Percentiles rank a stretch among this genome's conserved stretches.
These are phyloP conservation scores for Aphrophora alni DNA, from an alignment of 2,888 invertebrate genomes.

Conservation along the genomic window DNA sequence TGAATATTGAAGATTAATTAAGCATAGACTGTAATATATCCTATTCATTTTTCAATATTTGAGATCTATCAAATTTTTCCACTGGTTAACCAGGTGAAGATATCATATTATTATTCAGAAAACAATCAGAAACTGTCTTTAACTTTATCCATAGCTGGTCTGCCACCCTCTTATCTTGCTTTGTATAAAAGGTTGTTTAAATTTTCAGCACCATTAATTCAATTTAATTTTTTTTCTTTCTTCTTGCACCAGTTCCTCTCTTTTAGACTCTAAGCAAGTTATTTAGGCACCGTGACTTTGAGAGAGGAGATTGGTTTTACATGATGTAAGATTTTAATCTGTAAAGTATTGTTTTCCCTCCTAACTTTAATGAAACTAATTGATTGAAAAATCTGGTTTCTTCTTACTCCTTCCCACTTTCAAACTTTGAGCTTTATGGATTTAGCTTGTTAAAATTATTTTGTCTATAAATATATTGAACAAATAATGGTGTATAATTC, in stretches of 20 bases:
- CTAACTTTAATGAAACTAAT: slow-evolving; percentile 30
- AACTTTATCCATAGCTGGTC: background rate
- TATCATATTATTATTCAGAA: background rate
- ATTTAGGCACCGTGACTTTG: background rate
- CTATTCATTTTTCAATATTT: too few species aligned
- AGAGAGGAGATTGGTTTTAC: slow-evolving; percentile 19
- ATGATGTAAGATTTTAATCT: slow-evolving; percentile 30
- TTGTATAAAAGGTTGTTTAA: background rate
- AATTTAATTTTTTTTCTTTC: background rate
- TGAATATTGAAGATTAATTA: too few species aligned
- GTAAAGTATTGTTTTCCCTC: slow-evolving; percentile 30
- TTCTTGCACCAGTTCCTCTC: background rate
- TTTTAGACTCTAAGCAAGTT: background rate
- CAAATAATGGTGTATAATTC: too few species aligned
- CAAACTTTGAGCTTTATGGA: too few species aligned
- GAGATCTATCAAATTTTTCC: too few species aligned
- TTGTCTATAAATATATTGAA: slow-evolving; percentile 24
- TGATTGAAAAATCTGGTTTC: slow-evolving; percentile 31
- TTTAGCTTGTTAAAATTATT: slow-evolving; percentile 12
- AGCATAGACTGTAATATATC: too few species aligned
- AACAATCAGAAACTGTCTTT: background rate
- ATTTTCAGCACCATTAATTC: background rate
- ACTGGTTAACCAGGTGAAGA: too few species aligned
- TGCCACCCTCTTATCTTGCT: background rate
- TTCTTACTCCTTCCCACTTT: background rate